Conservation (phyloP, 2,888 invertebrate species). For the Isotomurus palustris region DNA sequence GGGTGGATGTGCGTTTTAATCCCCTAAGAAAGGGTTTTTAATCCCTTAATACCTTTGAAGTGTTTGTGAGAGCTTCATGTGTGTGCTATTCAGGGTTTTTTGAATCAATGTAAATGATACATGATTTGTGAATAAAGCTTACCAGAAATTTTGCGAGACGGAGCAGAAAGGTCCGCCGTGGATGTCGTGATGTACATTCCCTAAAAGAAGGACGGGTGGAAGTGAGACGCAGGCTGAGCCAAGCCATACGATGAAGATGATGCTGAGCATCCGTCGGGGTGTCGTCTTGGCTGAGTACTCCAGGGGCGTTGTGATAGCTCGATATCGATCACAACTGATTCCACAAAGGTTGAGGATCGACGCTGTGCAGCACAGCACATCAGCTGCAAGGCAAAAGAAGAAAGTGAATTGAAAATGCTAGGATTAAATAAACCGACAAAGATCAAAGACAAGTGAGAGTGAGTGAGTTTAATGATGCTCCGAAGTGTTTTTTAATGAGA, state of each 20-base stretch:
- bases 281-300: slow-evolving; percentile 94
- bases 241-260: slow-evolving; percentile 88
- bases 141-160: slow-evolving; percentile 89
- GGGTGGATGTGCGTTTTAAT: no score
- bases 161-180: slow-evolving; percentile 56
- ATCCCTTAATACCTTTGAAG: no score
- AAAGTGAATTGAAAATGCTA: no score
- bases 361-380: slow-evolving; percentile 96
- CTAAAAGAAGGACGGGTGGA: slow-evolving; percentile 82
- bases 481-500: neutral
- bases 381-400: slow-evolving; percentile 67
- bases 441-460: neutral
- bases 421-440: neutral
- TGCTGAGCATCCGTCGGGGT: slow-evolving; percentile 81
- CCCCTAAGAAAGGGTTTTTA: no score
- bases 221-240: slow-evolving; percentile 88
- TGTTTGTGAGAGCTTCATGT: no score
- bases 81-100: no score
- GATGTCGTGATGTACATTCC: slow-evolving; percentile 69
- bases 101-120: no score
- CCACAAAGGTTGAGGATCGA: slow-evolving; percentile 96
- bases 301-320: slow-evolving; percentile 85
- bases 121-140: slow-evolving; percentile 49
- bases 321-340: slow-evolving; percentile 94
- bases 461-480: neutral